A percentile compares a stretch with the other conserved stretches of the same genome.
Evolutionary conservation across 2,113 vertebrate species (phyloP).

Genomic region (Uropsilus gracilis): DNA sequence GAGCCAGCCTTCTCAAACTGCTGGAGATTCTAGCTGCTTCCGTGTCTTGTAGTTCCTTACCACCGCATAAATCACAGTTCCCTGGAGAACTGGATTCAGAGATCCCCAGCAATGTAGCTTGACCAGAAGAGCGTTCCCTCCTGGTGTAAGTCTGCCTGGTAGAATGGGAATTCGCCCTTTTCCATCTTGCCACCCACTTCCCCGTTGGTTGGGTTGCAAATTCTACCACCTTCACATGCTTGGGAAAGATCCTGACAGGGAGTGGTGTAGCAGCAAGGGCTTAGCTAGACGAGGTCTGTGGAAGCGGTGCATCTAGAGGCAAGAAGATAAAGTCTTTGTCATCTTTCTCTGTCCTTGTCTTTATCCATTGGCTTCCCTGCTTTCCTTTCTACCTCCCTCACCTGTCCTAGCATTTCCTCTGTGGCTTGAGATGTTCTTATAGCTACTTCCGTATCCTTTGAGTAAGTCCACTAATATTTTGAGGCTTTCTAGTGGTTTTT

Average conservation of each 20-base stretch:
- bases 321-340: neutral
- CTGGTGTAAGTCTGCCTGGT: neutral
- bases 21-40: neutral
- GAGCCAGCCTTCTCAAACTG: neutral
- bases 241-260: neutral
- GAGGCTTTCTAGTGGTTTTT: neutral
- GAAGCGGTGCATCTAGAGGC: neutral
- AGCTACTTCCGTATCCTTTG: neutral
- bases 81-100: neutral
- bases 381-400: neutral
- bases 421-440: neutral
- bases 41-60: neutral
- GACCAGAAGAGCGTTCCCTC: neutral
- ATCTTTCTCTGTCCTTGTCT: neutral
- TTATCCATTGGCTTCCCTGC: neutral
- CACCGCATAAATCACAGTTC: neutral
- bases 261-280: neutral
- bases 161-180: neutral
- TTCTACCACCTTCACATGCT: neutral
- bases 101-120: neutral
- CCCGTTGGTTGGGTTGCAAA: neutral
- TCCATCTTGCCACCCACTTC: fast-evolving
- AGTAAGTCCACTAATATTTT: neutral
- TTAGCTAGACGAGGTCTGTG: fast-evolving
- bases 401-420: neutral